Conservation (phyloP, 1,140 invertebrate genomes). For the Penaeus chinensis region DNA sequence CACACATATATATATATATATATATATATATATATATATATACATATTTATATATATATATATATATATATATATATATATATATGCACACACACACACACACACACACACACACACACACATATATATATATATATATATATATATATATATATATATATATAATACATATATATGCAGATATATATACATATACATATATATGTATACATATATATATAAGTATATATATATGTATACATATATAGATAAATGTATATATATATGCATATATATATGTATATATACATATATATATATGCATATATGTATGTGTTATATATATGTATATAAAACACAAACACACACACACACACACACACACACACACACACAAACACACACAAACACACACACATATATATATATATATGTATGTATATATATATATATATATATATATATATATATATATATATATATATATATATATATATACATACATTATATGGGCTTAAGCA, state of each 20-base stretch:
- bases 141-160: slow-evolving; percentile 35
- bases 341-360: too few relatives aligned
- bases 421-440: not conserved
- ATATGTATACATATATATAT: slow-evolving; percentile 23
- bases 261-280: too few relatives aligned
- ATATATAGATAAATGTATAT: too few relatives aligned
- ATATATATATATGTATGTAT: too few relatives aligned
- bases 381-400: too few relatives aligned
- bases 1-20: too few relatives aligned
- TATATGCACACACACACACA: slow-evolving; percentile 1
- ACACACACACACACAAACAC: not conserved
- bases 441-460: not conserved
- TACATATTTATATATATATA: not conserved
- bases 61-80: slow-evolving; percentile 11
- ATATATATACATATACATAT: slow-evolving; percentile 26
- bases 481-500: too few relatives aligned
- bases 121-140: slow-evolving; percentile 17
- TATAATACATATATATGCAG: not conserved
- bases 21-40: not conserved
- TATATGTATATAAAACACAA: too few relatives aligned
- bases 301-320: not conserved
- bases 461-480: not conserved
- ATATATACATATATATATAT: too few relatives aligned
- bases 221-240: not conserved
- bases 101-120: not conserved